A percentile compares a stretch with the other conserved stretches of the same genome.
Conservation (phyloP, 2,113 vertebrate species). For the Trinectes maculatus region DNA sequence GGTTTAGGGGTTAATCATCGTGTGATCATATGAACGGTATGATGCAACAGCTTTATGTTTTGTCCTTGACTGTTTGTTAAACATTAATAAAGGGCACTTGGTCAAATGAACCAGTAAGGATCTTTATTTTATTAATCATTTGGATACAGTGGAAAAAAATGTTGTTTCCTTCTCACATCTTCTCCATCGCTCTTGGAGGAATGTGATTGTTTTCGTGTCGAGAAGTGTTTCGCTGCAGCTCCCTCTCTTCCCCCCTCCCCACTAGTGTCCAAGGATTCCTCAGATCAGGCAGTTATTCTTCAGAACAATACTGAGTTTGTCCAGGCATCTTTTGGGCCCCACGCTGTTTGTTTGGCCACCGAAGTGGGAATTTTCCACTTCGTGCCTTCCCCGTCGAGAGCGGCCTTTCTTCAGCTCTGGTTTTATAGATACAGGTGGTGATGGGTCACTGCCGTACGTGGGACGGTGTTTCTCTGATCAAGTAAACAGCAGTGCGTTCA, state of each 20-base stretch:
- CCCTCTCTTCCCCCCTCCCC: slow-evolving; percentile 22
- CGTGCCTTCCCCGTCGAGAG: slow-evolving; percentile 39
- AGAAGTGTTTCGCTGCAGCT: slow-evolving; percentile 10
- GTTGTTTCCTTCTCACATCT: background rate
- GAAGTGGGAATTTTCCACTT: slow-evolving; percentile 68
- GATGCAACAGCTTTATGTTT: slow-evolving; percentile 18
- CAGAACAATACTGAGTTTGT: slow-evolving; percentile 67
- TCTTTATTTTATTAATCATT: slow-evolving; percentile 3
- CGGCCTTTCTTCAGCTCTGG: slow-evolving; percentile 38
- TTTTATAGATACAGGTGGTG: slow-evolving; percentile 69
- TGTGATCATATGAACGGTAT: background rate
- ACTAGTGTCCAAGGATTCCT: slow-evolving; percentile 43
- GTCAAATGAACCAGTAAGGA: background rate
- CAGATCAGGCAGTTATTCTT: slow-evolving; percentile 46
- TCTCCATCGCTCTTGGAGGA: slow-evolving; percentile 18
- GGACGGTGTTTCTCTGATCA: slow-evolving; percentile 10
- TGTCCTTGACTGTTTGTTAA: slow-evolving; percentile 2
- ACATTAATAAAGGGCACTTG: slow-evolving; percentile 16
- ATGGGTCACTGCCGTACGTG: slow-evolving; percentile 52
- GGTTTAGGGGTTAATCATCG: slow-evolving; percentile 22
- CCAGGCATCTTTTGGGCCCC: slow-evolving; percentile 37
- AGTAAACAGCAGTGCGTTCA: slow-evolving; percentile 34
- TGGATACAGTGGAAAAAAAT: background rate
- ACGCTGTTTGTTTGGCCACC: slow-evolving; percentile 52
- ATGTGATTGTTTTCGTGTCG: slow-evolving; percentile 39